Percentiles rank a stretch among this genome's conserved stretches.
These are phyloP conservation scores for Merops nubicus DNA, from an alignment of 2,113 vertebrate species.

Conservation along the genomic window DNA sequence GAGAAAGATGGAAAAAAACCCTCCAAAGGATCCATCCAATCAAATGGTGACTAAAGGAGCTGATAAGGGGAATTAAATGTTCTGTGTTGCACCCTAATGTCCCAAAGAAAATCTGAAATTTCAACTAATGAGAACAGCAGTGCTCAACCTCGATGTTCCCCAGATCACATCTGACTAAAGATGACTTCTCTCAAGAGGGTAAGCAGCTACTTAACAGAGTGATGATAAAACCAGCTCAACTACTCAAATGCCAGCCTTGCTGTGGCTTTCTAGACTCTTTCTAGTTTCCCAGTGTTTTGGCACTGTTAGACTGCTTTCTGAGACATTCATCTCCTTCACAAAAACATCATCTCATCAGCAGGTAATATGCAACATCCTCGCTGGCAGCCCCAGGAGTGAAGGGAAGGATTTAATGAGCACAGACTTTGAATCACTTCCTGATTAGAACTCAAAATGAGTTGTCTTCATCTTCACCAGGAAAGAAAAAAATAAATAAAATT, in stretches of 20 bases:
- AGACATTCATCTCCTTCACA: slow-evolving; percentile 7
- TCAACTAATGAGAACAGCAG: background rate
- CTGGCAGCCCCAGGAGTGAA: slow-evolving; percentile 30
- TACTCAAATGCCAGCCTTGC: background rate
- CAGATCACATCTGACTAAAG: background rate
- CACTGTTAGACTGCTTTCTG: slow-evolving; percentile 29
- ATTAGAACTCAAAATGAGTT: slow-evolving; percentile 44
- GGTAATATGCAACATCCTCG: slow-evolving; percentile 49
- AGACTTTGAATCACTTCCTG: slow-evolving; percentile 53
- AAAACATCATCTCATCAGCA: slow-evolving; percentile 53
- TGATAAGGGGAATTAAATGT: slow-evolving; percentile 40
- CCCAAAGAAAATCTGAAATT: slow-evolving; percentile 7
- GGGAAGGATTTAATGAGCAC: slow-evolving; percentile 56
- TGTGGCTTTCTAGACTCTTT: background rate
- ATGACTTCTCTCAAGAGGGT: background rate
- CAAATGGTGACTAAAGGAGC: background rate
- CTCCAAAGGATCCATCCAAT: background rate
- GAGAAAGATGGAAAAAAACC: background rate
- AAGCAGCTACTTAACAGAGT: background rate
- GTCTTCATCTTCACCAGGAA: slow-evolving; percentile 2
- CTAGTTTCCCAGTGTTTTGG: background rate
- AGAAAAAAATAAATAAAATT: background rate
- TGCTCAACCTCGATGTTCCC: background rate
- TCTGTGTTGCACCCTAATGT: slow-evolving; percentile 16
- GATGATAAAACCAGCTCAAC: background rate